Evolutionary conservation across 1,140 invertebrate genomes (phyloP), one percentile per base, ranked within the genome.

Genomic region (Berghia stephanieae): DNA sequence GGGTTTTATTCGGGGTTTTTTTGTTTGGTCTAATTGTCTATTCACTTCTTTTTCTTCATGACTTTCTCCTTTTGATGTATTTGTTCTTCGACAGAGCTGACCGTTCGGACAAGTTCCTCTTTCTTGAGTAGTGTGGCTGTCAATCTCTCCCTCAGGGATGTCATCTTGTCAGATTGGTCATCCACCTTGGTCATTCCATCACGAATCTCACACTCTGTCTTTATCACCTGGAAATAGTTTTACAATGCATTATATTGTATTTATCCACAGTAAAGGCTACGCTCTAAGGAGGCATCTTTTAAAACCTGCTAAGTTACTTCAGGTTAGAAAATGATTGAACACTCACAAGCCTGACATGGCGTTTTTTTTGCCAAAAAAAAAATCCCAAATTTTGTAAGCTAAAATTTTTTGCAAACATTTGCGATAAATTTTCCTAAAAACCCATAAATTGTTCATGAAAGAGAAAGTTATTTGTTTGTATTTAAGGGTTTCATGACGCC

Each of bases 31-130:
- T n/a, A n/a, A n/a, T n/a, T n/a, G n/a, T n/a, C n/a, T n/a, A n/a
- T n/a, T n/a, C n/a, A 74, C 34, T 74, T 80, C 63, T 80, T 83
- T 31, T 78, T 78, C 75, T 82, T 83, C 10, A 86, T 68, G 46
- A 83, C 83, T 49, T 84, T 83, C 63, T 86, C 83, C 78, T 86
- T 86, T 42, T 80, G 80, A 31, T 57, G 57, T 27, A 86, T 84
- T 43, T 85, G 82, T 18, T 81, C 77, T 42, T 86, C 85, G 1
- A 80, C 46, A 6, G 77, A 55, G 6, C 83, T 74, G 36, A 84
- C 81, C 78, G 81, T 71, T 66, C 83, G 83, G 31, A 86, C 57
- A 27, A 86, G 77, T 60, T 83, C 82, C 42, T 83, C 78, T 66
- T 84, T 84, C n/a, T 79, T 78, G 42, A 80, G 18, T 2, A 82